These are phyloP conservation scores for Cybosia mesomella DNA, from an alignment of 2,888 invertebrate genomes.

Conservation along the genomic window DNA sequence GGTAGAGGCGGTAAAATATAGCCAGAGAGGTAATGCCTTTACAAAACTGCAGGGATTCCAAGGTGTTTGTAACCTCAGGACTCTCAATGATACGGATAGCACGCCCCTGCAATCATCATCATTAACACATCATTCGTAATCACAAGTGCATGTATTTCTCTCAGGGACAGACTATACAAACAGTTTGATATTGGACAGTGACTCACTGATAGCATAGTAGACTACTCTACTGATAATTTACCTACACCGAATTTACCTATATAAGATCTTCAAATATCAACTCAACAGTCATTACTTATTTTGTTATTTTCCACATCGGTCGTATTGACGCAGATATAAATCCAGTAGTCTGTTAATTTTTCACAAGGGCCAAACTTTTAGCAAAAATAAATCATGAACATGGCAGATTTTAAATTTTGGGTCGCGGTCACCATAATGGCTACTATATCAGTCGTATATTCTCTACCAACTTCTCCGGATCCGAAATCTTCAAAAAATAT, in stretches of 20 bases:
- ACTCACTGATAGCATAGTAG: too few relatives aligned
- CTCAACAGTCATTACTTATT: background rate
- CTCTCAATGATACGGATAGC: too few relatives aligned
- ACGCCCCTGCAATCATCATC: too few relatives aligned
- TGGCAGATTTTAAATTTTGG: background rate
- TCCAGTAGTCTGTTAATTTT: background rate
- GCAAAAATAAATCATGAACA: background rate
- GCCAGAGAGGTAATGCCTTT: too few relatives aligned
- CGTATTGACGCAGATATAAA: background rate
- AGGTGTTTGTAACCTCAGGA: too few relatives aligned
- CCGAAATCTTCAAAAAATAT: background rate
- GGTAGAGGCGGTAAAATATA: too few relatives aligned
- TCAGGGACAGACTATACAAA: too few relatives aligned
- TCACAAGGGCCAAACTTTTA: background rate
- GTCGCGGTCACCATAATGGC: background rate
- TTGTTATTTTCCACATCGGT: background rate
- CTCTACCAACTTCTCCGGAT: background rate
- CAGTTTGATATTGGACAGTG: too few relatives aligned
- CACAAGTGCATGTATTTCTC: too few relatives aligned
- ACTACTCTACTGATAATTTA: too few relatives aligned
- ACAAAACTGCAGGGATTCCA: too few relatives aligned
- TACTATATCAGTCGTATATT: background rate
- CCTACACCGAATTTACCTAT: background rate
- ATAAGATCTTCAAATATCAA: constrained; percentile 1
- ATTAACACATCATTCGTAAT: too few relatives aligned